phyloP scores from a whole-genome alignment of 2,888 invertebrate species.

The Phyto melanocephala region DNA sequence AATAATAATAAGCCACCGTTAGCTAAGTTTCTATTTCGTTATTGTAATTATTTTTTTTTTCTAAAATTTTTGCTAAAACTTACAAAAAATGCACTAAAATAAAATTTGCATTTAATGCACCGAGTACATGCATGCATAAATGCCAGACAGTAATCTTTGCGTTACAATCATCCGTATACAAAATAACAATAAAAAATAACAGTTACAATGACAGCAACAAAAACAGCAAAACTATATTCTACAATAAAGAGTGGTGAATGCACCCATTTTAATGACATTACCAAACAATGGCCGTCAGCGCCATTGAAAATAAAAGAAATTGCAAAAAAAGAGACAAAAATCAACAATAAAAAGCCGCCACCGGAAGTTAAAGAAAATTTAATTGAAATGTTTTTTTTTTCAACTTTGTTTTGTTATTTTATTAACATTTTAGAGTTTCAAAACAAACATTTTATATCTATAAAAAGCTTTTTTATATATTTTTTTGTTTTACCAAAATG shows the following conservation, averaged over 20 bases:
- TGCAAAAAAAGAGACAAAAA: background rate
- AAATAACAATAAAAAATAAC: slow-evolving; percentile 45
- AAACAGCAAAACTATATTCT: slow-evolving; percentile 41
- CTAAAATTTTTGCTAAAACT: background rate
- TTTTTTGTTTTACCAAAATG: background rate
- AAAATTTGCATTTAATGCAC: slow-evolving; percentile 62
- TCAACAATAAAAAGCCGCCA: slow-evolving; percentile 58
- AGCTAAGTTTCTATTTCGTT: slow-evolving; percentile 56
- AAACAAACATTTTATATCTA: slow-evolving; percentile 26
- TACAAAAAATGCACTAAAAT: background rate
- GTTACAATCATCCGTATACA: slow-evolving; percentile 66
- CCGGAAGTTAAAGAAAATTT: slow-evolving; percentile 66
- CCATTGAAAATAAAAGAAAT: slow-evolving; percentile 54
- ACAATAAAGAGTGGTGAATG: slow-evolving; percentile 61
- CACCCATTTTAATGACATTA: slow-evolving; percentile 63
- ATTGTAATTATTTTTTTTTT: background rate
- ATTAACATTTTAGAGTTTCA: slow-evolving; percentile 23
- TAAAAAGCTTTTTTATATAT: background rate
- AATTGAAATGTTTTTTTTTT: slow-evolving; percentile 57
- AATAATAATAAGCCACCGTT: slow-evolving; percentile 63
- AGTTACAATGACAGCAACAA: slow-evolving; percentile 25
- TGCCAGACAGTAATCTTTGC: slow-evolving; percentile 69
- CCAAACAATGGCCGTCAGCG: slow-evolving; percentile 65
- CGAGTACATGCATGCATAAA: slow-evolving; percentile 66
- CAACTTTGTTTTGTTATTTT: slow-evolving; percentile 21